phyloP scores from a whole-genome alignment of 2,113 vertebrate species.

The Colossoma macropomum region DNA sequence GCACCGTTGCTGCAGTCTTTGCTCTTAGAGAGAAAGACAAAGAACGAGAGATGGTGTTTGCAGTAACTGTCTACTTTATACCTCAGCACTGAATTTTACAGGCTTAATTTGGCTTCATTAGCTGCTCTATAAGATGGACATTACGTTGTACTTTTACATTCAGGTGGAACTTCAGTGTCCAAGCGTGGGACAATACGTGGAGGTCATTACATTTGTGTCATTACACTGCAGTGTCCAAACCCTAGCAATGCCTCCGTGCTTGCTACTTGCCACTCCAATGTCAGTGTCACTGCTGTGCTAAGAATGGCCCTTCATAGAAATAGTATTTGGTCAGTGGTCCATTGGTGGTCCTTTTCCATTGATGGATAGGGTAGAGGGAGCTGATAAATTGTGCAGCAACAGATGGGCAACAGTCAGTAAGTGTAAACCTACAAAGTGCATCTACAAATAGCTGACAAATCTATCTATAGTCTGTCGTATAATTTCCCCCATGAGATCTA shows the following conservation, averaged over 20 bases:
- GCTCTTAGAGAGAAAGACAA: conserved; percentile 11
- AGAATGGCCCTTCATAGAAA: neutral
- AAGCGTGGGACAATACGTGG: neutral
- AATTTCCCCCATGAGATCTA: no score
- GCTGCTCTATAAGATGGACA: neutral
- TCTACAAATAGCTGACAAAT: no score
- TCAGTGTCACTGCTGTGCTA: neutral
- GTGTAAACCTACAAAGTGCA: neutral
- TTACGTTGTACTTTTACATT: neutral
- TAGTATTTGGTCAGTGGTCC: neutral
- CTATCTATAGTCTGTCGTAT: no score
- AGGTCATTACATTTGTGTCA: neutral
- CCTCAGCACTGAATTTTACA: neutral
- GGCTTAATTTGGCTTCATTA: neutral
- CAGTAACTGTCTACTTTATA: neutral
- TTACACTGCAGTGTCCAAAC: neutral
- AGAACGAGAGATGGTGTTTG: neutral
- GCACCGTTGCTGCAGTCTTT: conserved; percentile 40
- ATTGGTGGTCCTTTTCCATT: no score
- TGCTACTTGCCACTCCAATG: no score
- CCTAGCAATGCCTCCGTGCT: no score
- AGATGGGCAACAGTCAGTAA: neutral
- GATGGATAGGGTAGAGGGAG: neutral
- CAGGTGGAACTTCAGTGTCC: neutral
- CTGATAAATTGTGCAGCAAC: neutral